A percentile compares a stretch with the other conserved stretches of the same genome.
Conservation (phyloP, 2,888 invertebrate species). For the Aspidapion aeneum region DNA sequence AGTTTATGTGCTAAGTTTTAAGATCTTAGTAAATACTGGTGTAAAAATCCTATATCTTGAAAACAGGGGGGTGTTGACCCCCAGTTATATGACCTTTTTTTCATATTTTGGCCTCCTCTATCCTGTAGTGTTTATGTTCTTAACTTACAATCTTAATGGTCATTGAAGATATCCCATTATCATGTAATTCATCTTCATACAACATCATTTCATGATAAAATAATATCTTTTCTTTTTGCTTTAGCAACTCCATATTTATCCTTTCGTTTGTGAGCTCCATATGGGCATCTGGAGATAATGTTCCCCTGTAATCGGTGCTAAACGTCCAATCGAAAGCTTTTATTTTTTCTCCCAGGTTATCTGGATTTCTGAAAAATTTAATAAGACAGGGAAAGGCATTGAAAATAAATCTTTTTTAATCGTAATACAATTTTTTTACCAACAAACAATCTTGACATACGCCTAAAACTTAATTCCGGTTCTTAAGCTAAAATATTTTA, state of each 20-base stretch:
- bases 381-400: not conserved
- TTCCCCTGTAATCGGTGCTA: conserved; percentile 88
- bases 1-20: too few relatives aligned
- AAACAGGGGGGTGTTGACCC: too few relatives aligned
- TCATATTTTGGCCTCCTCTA: too few relatives aligned
- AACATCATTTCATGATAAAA: conserved; percentile 92
- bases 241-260: conserved; percentile 85
- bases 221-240: conserved; percentile 84
- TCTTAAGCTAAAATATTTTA: too few relatives aligned
- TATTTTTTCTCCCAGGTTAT: conserved; percentile 67
- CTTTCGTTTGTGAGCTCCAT: conserved; percentile 64
- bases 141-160: conserved; percentile 93
- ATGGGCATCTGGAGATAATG: conserved; percentile 58
- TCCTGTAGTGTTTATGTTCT: too few relatives aligned
- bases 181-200: conserved; percentile 98
- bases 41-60: too few relatives aligned
- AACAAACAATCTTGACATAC: too few relatives aligned
- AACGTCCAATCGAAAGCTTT: conserved; percentile 98
- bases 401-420: too few relatives aligned
- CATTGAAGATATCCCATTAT: conserved; percentile 90
- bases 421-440: too few relatives aligned
- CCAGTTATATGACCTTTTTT: too few relatives aligned
- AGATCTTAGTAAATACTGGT: too few relatives aligned
- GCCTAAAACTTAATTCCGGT: too few relatives aligned
- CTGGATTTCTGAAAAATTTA: conserved; percentile 58